Evolutionary conservation across 2,113 vertebrate genomes (phyloP).

Genomic region (Heloderma charlesbogerti): DNA sequence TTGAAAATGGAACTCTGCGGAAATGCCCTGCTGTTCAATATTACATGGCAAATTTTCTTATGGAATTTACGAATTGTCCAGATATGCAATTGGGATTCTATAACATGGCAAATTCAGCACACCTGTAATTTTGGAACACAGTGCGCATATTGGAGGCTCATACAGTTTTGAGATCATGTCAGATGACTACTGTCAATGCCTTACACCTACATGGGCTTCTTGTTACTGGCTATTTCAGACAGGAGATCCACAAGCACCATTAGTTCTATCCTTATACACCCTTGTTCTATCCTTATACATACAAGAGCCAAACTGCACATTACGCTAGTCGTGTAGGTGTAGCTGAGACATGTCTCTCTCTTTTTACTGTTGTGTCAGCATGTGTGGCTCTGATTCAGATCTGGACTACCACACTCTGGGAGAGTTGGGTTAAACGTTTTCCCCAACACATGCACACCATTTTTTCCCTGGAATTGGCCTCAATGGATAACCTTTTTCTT

Average conservation of each 20-base stretch:
- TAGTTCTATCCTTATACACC: neutral
- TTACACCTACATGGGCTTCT: neutral
- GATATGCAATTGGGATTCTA: neutral
- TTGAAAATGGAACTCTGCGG: neutral
- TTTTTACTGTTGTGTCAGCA: too few species aligned
- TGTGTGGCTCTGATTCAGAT: too few species aligned
- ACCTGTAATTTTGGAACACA: neutral
- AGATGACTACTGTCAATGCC: neutral
- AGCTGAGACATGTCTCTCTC: too few species aligned
- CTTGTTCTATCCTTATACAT: neutral
- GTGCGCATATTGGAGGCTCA: neutral
- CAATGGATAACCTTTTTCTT: too few species aligned
- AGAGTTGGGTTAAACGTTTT: too few species aligned
- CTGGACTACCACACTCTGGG: too few species aligned
- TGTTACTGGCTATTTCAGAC: neutral
- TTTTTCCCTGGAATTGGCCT: too few species aligned
- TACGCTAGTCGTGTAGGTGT: too few species aligned
- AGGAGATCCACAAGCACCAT: neutral
- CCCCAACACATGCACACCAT: too few species aligned
- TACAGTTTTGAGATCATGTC: neutral
- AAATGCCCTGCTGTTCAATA: neutral
- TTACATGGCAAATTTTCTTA: neutral
- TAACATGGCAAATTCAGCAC: neutral
- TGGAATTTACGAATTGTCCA: neutral
- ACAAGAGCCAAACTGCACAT: too few species aligned